Conservation (phyloP, 2,113 vertebrate species). For the Pteronura brasiliensis region DNA sequence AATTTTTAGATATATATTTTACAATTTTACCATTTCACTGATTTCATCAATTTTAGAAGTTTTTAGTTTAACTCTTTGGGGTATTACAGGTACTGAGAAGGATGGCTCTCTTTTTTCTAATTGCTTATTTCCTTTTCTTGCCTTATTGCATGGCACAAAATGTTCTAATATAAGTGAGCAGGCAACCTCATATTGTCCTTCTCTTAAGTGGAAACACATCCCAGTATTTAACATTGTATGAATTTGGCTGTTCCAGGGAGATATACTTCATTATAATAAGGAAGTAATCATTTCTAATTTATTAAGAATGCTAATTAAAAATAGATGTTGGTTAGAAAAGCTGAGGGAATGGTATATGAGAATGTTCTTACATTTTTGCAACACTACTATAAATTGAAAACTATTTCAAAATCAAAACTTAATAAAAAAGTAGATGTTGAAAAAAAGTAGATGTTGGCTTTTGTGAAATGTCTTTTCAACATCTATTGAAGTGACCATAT, state of each 20-base stretch:
- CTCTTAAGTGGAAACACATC: neutral
- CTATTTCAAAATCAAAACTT: neutral
- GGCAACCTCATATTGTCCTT: neutral
- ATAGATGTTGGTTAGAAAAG: neutral
- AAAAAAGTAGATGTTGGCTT: neutral
- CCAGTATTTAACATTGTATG: neutral
- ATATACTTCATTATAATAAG: neutral
- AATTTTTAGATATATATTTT: neutral
- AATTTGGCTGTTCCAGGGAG: neutral
- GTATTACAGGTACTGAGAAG: neutral
- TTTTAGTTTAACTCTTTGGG: neutral
- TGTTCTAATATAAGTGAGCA: neutral
- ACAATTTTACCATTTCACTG: neutral
- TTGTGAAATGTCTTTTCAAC: neutral
- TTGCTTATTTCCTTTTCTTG: slow-evolving; percentile 22
- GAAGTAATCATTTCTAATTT: neutral
- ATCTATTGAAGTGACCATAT: neutral
- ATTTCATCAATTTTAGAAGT: neutral
- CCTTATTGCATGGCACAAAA: neutral
- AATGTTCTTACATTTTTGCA: neutral
- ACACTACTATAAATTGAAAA: neutral
- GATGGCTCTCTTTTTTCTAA: neutral
- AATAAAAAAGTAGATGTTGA: neutral
- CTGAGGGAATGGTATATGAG: neutral
- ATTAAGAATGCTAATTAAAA: neutral